A percentile compares a stretch with the other conserved stretches of the same genome.
Evolutionary conservation across 2,113 vertebrate species (phyloP).

Genomic region (Tautogolabrus adspersus): DNA sequence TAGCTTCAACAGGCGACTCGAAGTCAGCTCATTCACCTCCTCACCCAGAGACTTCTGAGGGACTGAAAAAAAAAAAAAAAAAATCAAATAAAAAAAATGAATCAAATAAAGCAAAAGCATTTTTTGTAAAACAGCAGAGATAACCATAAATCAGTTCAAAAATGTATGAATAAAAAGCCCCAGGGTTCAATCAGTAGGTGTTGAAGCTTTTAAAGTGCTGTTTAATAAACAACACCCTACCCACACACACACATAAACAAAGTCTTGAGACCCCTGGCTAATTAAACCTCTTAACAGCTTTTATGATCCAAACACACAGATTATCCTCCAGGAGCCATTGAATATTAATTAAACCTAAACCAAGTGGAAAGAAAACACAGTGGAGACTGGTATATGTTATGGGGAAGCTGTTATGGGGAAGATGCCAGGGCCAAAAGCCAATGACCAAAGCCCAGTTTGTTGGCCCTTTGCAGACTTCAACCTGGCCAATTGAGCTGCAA

Average conservation of each 20-base stretch:
- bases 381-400: constrained; percentile 39
- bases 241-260: constrained; percentile 16
- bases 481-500: not conserved
- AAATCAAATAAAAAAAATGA: too few species aligned
- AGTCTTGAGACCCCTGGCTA: constrained; percentile 67
- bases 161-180: not conserved
- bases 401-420: not conserved
- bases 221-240: constrained; percentile 51
- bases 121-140: too few species aligned
- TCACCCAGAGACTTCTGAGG: constrained; percentile 95
- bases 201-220: constrained; percentile 50
- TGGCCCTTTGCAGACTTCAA: not conserved
- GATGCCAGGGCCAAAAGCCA: constrained; percentile 27
- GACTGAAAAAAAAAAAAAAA: constrained; percentile 71
- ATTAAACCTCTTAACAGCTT: constrained; percentile 75
- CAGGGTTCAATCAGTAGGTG: not conserved
- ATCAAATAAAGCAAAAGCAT: too few species aligned
- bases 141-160: not conserved
- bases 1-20: constrained; percentile 93
- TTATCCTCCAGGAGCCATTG: constrained; percentile 70
- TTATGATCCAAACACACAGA: constrained; percentile 62
- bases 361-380: constrained; percentile 67
- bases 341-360: constrained; percentile 78
- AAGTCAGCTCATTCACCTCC: constrained; percentile 95
- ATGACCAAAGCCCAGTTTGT: constrained; percentile 11